These are phyloP conservation scores for Embidobia sp. DNA, from an alignment of 2,888 invertebrate genomes.

Conservation along the genomic window DNA sequence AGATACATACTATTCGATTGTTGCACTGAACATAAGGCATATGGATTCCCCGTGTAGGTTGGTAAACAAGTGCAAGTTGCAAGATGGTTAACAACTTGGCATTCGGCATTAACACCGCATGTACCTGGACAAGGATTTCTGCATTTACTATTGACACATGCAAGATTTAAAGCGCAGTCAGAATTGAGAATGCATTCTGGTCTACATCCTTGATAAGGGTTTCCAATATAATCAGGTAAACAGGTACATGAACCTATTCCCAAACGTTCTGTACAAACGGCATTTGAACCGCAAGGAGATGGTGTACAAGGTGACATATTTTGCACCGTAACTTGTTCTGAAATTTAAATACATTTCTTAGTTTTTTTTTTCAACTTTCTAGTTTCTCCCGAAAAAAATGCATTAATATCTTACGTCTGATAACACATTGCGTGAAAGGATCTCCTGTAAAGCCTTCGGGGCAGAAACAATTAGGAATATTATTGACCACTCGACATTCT, in stretches of 20 bases:
- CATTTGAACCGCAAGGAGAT: slow-evolving; percentile 89
- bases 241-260: slow-evolving; percentile 87
- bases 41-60: slow-evolving; percentile 90
- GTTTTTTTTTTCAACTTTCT: too few relatives aligned
- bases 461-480: slow-evolving; percentile 86
- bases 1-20: slow-evolving; percentile 29
- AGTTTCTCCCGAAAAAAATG: too few relatives aligned
- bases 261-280: slow-evolving; percentile 84
- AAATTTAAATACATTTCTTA: too few relatives aligned
- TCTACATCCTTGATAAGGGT: slow-evolving; percentile 88
- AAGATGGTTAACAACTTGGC: slow-evolving; percentile 83
- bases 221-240: slow-evolving; percentile 87
- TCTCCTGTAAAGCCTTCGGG: slow-evolving; percentile 84
- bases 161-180: slow-evolving; percentile 88
- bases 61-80: slow-evolving; percentile 89
- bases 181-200: slow-evolving; percentile 91
- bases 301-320: slow-evolving; percentile 85
- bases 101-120: slow-evolving; percentile 83
- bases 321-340: slow-evolving; percentile 2
- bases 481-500: slow-evolving; percentile 82
- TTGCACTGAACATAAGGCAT: slow-evolving; percentile 80
- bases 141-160: slow-evolving; percentile 90
- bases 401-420: slow-evolving; percentile 21
- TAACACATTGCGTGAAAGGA: slow-evolving; percentile 84
- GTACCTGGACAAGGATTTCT: slow-evolving; percentile 92